Base-by-base conservation (phyloP, 1,140 invertebrate genomes). In the Lepidurus arcticus region DNA sequence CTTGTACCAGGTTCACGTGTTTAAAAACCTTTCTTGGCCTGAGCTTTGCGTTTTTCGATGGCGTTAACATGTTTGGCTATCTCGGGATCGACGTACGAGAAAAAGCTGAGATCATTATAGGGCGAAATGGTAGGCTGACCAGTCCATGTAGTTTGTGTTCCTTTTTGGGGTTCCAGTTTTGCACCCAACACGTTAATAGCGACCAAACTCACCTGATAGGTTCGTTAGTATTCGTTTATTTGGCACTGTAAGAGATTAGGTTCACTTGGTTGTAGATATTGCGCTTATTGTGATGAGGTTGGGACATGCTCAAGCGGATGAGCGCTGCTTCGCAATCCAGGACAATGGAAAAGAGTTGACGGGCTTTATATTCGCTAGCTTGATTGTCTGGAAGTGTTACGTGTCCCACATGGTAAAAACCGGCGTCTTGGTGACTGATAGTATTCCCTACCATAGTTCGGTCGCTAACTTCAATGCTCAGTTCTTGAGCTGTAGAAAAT, bases 301-400 rank as follows among this genome's bases (percentile, higher is more conserved):
- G 53, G 13, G 21, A 65, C 53, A 65, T 65, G 53, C 16, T 65
- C 21, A 65, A 65, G 3, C 53, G 53, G 4, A 65, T 65, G 16
- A 65, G 21, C 16, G 53, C 8, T 65, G 53, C 53, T 65, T 65
- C 53, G 3, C 53, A 65, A 10, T 65, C 53, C 53, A 65, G 16
- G 53, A 65, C 53, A 1, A 65, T 4, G 0, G 53, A 65, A 11
- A 21, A n/a, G 6, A 65, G 21, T 65, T 65, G 53, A 8, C 53
- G 53, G 13, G 53, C 53, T 65, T 65, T 65, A 4, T 21, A 4
- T 7, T 65, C 53, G 53, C 53, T 65, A n/a, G 53, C 53, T 9
- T 65, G 53, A 65, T 65, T 65, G 53, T 65, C 53, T 21, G 53
- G 53, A 65, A 65, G 16, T 65, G n/a, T 65, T 16, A 65, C 53